phyloP scores from a whole-genome alignment of 2,888 invertebrate genomes.

The Drosophila pseudotalamancana region DNA sequence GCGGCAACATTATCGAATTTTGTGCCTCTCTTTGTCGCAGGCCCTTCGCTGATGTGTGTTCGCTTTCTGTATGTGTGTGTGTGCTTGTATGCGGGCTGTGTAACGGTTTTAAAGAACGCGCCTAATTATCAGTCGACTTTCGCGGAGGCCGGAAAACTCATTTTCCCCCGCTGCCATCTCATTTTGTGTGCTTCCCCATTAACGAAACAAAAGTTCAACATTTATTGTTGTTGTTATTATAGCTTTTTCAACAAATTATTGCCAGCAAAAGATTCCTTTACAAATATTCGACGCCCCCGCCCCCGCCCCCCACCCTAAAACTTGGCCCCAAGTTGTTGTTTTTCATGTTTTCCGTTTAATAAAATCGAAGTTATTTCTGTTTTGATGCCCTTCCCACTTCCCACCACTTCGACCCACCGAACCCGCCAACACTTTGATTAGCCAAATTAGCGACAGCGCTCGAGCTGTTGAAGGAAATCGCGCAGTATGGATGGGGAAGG shows the following conservation, averaged over 20 bases:
- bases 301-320: not conserved
- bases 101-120: constrained; percentile 54
- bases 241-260: constrained; percentile 64
- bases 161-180: constrained; percentile 43
- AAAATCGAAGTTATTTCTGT: constrained; percentile 65
- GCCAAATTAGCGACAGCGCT: constrained; percentile 68
- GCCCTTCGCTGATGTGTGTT: constrained; percentile 7
- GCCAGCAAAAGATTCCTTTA: constrained; percentile 62
- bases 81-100: not conserved
- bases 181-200: constrained; percentile 39
- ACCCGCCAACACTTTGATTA: constrained; percentile 65
- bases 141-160: constrained; percentile 39
- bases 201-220: constrained; percentile 67
- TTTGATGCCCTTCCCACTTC: constrained; percentile 36
- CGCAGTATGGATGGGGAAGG: not conserved
- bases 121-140: constrained; percentile 62
- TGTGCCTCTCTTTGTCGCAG: constrained; percentile 30
- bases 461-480: not conserved
- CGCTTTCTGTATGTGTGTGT: not conserved
- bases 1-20: constrained; percentile 73
- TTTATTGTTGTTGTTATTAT: constrained; percentile 70
- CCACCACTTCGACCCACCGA: constrained; percentile 7
- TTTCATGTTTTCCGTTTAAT: constrained; percentile 67
- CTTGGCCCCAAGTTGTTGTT: constrained; percentile 30
- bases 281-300: constrained; percentile 47